Evolutionary conservation across 2,888 invertebrate genomes (phyloP).

Genomic region (Mesoligia furuncula): DNA sequence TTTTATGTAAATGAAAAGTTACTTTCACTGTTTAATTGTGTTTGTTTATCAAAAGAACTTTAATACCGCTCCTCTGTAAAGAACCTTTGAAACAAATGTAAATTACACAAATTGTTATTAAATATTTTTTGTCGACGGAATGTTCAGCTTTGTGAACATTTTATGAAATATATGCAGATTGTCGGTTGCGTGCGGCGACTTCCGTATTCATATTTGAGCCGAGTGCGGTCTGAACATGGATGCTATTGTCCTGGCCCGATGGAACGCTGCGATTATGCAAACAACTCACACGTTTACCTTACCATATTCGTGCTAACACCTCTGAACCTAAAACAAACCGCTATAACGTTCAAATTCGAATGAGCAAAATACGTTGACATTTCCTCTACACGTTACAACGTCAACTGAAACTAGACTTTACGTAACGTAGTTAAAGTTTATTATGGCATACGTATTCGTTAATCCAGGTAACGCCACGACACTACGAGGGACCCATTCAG

Average conservation of each 20-base stretch:
- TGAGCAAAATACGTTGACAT: constrained; percentile 37
- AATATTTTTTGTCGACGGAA: constrained; percentile 23
- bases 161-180: constrained; percentile 42
- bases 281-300: constrained; percentile 53
- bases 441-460: constrained; percentile 29
- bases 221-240: constrained; percentile 54
- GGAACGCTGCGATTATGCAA: constrained; percentile 62
- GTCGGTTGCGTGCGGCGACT: constrained; percentile 37
- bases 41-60: constrained; percentile 34
- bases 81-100: constrained; percentile 39
- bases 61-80: constrained; percentile 9
- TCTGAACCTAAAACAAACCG: constrained; percentile 32
- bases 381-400: constrained; percentile 9
- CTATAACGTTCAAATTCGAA: constrained; percentile 40
- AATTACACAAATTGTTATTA: constrained; percentile 41
- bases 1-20: constrained; percentile 47
- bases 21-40: constrained; percentile 36
- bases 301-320: constrained; percentile 22
- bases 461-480: constrained; percentile 43
- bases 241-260: constrained; percentile 60
- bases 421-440: constrained; percentile 35
- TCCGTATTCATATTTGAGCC: constrained; percentile 62
- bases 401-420: constrained; percentile 49
- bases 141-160: constrained; percentile 33
- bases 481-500: constrained; percentile 49